Evolutionary conservation across 2,888 invertebrate genomes (phyloP), one percentile per base, ranked within the genome.

Genomic region (Syritta pipiens): DNA sequence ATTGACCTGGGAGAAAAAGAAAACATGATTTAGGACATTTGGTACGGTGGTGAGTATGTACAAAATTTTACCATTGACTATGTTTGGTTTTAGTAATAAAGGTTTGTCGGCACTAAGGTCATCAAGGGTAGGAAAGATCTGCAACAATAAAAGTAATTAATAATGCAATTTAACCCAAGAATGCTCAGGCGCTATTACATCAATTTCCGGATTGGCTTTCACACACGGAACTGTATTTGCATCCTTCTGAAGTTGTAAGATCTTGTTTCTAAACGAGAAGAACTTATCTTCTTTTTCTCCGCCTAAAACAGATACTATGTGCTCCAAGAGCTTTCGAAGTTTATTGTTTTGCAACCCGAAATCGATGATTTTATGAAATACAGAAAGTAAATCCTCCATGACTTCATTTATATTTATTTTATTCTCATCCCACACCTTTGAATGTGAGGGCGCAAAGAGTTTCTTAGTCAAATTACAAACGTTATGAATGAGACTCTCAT

Each of bases 41-140:
- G n/a, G n/a, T n/a, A n/a, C n/a, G n/a, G n/a, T 37, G 6, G 1
- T n/a, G 9, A 22, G 46, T 14, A 28, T 17, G 7, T 42, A 10
- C 6, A 57, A 26, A 42, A 24, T 84, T 85, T 90, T 89, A 10
- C 94, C 94, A 40, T 91, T 86, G 0, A 91, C 86, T 59, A 92
- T 91, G 84, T 93, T 93, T 0, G 91, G 90, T 10, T 91, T 87
- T 14, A 92, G 83, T 84, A 90, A 74, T n/a, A 83, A 81, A 1
- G 82, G 60, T 12, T 81, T 82, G 1, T 85, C 82, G 17, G 90
- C 82, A 24, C 88, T 84, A 82, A 90, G 60, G 81, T 90, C 90
- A 9, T 87, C 86, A 0, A 89, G 83, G 0, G 88, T 89, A 0
- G 93, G 90, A 83, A 91, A 90, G 63, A 93, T 90, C 59, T 90